A percentile compares a stretch with the other conserved stretches of the same genome.
Evolutionary conservation across 2,888 invertebrate genomes (phyloP).

Genomic region (Eudemis profundana): DNA sequence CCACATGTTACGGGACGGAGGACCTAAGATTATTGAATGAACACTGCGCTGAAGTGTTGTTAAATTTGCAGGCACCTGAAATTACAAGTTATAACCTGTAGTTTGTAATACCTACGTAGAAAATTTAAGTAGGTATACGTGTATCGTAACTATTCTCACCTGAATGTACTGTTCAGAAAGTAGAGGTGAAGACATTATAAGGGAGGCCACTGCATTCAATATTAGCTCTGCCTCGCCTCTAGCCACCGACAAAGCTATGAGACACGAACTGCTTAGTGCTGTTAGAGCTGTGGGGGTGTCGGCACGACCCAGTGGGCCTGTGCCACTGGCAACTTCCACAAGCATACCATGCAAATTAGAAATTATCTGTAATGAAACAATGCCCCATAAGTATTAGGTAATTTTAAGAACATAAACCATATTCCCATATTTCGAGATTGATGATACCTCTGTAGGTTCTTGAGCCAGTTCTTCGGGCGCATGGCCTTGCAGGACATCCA

Average conservation of each 20-base stretch:
- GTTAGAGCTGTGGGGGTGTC: slow-evolving; percentile 90
- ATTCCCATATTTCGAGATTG: background rate
- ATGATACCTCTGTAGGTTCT: slow-evolving; percentile 90
- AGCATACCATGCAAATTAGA: slow-evolving; percentile 94
- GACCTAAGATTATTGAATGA: slow-evolving; percentile 94
- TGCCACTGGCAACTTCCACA: slow-evolving; percentile 91
- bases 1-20: slow-evolving; percentile 94
- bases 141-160: too few relatives aligned
- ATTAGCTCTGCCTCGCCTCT: slow-evolving; percentile 96
- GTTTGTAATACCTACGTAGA: too few relatives aligned
- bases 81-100: slow-evolving; percentile 48
- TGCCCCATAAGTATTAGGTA: background rate
- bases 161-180: slow-evolving; percentile 92
- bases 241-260: slow-evolving; percentile 96
- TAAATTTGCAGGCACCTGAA: slow-evolving; percentile 93
- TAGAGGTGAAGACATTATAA: slow-evolving; percentile 93
- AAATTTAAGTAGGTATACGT: too few relatives aligned
- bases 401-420: too few relatives aligned
- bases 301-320: slow-evolving; percentile 59
- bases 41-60: slow-evolving; percentile 95
- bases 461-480: slow-evolving; percentile 93
- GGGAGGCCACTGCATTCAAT: slow-evolving; percentile 93
- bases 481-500: slow-evolving; percentile 96
- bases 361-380: slow-evolving; percentile 81
- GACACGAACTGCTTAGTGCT: slow-evolving; percentile 95